Evolutionary conservation across 2,888 invertebrate genomes (phyloP), one percentile per base, ranked within the genome.

Genomic region (Eupithecia dodoneata): DNA sequence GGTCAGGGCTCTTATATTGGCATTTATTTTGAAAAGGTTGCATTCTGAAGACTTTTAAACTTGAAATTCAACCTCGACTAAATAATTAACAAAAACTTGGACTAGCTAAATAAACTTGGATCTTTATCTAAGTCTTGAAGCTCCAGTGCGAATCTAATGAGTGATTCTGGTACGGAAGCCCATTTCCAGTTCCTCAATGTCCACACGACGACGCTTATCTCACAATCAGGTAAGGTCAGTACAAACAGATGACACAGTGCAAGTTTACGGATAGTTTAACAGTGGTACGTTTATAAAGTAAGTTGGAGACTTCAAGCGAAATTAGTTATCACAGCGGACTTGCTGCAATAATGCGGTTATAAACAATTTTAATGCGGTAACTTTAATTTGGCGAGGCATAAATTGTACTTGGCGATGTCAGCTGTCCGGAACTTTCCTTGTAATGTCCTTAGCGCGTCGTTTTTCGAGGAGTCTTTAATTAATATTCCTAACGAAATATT

Each of bases 401-500:
- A 95, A 94, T 94, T 88, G 89, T 92, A 92, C 93, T 94, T 91
- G 90, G 89, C 88, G 92, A 93, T 93, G 94, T 94, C 94, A 94
- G 92, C 92, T 93, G 94, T 93, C 94, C 91, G 85, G 89, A 94
- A 94, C 91, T 93, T 92, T 91, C 92, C 92, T 92, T 90, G 92
- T 94, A 94, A 94, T 94, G 93, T 93, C 93, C 91, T 92, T 89
- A 90, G 88, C 86, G 88, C 87, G 90, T 89, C 93, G 92, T 93
- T 93, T 93, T 92, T 90, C 90, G 91, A 83, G 84, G 89, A 92
- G 92, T 90, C 89, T 94, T 94, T 92, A 94, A 94, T 94, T 94
- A 93, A 93, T 94, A 92, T 92, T 91, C 92, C 91, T 90, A 92
- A 89, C 87, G 84, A 87, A 85, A 87, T 82, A 82, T 80, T 82